A percentile compares a stretch with the other conserved stretches of the same genome.
Evolutionary conservation across 2,113 vertebrate genomes (phyloP).

Genomic region (Rhea americana): DNA sequence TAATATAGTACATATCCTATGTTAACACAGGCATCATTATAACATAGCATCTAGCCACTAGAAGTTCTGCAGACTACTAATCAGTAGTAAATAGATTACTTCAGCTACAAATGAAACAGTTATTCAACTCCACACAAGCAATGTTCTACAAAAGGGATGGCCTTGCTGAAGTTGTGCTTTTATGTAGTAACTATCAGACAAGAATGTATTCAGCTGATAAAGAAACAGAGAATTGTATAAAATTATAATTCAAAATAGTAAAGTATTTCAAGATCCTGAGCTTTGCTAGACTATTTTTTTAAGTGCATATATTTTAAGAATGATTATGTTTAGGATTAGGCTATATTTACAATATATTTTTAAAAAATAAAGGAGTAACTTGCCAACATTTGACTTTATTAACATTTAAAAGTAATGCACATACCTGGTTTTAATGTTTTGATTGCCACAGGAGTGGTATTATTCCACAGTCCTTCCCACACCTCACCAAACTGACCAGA

Average conservation of each 20-base stretch:
- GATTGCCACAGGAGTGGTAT: slow-evolving; percentile 88
- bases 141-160: background rate
- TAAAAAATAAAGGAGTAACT: background rate
- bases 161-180: background rate
- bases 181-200: background rate
- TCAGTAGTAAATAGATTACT: background rate
- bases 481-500: slow-evolving; percentile 96
- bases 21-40: background rate
- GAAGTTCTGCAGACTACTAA: background rate
- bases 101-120: background rate
- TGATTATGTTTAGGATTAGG: background rate
- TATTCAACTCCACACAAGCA: background rate
- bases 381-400: background rate
- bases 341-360: background rate
- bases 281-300: background rate
- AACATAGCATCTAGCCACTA: background rate
- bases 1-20: background rate
- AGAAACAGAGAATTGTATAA: background rate
- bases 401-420: background rate
- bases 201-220: background rate
- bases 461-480: slow-evolving; percentile 92
- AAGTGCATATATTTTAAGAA: background rate
- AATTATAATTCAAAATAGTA: background rate
- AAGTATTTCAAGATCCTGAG: background rate
- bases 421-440: slow-evolving; percentile 95